These are phyloP conservation scores for Chelon labrosus DNA, from an alignment of 2,797 vertebrate genomes.

Conservation along the genomic window DNA sequence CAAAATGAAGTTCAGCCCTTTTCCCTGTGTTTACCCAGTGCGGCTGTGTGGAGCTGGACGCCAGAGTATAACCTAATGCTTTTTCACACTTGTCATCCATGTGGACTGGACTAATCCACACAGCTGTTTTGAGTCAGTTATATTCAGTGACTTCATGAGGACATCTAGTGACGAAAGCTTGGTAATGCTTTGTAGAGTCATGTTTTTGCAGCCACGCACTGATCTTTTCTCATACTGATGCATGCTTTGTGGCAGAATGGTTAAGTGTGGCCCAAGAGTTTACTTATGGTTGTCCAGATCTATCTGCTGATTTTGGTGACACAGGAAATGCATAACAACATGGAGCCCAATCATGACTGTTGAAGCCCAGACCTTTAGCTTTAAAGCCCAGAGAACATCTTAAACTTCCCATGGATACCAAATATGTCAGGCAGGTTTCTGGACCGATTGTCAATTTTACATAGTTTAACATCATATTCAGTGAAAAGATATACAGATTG, in stretches of 20 bases:
- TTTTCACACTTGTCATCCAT: slow-evolving; percentile 40
- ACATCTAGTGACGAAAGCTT: slow-evolving; percentile 71
- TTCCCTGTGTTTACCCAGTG: background rate
- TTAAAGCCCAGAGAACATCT: background rate
- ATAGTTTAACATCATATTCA: too few relatives aligned
- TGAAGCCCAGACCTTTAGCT: background rate
- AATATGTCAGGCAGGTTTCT: background rate
- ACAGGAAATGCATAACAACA: background rate
- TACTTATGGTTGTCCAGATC: too few relatives aligned
- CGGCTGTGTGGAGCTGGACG: slow-evolving; percentile 16
- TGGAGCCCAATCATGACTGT: background rate
- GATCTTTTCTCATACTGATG: background rate
- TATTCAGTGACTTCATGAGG: slow-evolving; percentile 50
- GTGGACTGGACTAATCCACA: slow-evolving; percentile 57
- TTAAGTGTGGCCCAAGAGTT: too few relatives aligned
- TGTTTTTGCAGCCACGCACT: background rate
- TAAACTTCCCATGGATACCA: background rate
- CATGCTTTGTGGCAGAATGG: too few relatives aligned
- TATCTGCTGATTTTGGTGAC: background rate
- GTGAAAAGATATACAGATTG: too few relatives aligned
- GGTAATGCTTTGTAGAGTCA: slow-evolving; percentile 21
- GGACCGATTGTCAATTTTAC: too few relatives aligned
- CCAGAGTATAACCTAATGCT: slow-evolving; percentile 24
- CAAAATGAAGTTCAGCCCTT: background rate
- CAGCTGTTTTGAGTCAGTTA: slow-evolving; percentile 48